phyloP scores from a whole-genome alignment of 2,113 vertebrate genomes.

The Triplophysa rosa region DNA sequence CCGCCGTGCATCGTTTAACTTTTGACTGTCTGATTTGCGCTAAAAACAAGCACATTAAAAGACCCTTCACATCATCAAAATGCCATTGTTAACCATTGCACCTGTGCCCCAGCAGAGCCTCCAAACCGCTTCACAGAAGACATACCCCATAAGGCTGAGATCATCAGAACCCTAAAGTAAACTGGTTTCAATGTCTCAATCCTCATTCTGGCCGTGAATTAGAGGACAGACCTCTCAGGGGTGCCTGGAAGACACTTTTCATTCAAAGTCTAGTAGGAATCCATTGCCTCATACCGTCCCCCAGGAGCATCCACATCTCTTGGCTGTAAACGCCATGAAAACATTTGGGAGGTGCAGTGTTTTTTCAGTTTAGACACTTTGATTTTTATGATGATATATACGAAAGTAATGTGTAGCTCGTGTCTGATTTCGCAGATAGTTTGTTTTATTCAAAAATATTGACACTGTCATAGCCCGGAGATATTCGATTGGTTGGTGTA shows the following conservation, averaged over 20 bases:
- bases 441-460: no score
- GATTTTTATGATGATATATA: no score
- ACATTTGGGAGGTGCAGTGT: no score
- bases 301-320: background rate
- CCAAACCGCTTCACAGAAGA: conserved; percentile 5
- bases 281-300: background rate
- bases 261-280: conserved; percentile 23
- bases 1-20: no score
- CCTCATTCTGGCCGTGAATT: conserved; percentile 14
- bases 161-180: conserved; percentile 12
- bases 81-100: conserved; percentile 32
- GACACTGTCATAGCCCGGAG: no score
- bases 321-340: background rate
- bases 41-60: conserved; percentile 10
- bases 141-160: background rate
- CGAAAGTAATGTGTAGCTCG: no score
- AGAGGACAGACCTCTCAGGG: conserved; percentile 17
- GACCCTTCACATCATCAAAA: background rate
- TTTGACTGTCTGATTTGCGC: background rate
- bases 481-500: no score
- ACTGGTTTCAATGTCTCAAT: conserved; percentile 25
- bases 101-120: conserved; percentile 16
- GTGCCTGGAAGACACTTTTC: conserved; percentile 27
- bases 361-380: no score
- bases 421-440: no score